phyloP scores from a whole-genome alignment of 2,797 vertebrate species.

The Craterocephalus amniculus region DNA sequence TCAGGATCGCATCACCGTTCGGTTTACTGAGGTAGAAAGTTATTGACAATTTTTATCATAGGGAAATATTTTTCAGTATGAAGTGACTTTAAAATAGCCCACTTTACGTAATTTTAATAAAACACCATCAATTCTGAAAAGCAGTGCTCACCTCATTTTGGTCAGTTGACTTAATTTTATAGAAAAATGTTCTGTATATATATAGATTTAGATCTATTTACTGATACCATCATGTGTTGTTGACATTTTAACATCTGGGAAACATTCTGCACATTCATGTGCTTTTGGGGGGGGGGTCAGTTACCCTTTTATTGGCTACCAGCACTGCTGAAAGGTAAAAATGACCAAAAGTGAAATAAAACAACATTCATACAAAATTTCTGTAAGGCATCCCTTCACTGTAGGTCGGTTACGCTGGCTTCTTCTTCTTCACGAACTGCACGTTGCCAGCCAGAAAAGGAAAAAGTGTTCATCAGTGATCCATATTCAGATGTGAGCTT shows the following conservation, averaged over 20 bases:
- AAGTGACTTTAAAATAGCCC: background rate
- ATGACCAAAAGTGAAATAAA: conserved; percentile 52
- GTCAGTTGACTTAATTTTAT: background rate
- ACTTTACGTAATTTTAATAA: background rate
- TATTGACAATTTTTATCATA: conserved; percentile 15
- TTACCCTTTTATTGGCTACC: conserved; percentile 53
- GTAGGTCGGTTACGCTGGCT: conserved; percentile 39
- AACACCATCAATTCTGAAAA: background rate
- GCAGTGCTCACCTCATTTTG: background rate
- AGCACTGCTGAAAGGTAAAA: conserved; percentile 49
- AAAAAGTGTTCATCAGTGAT: conserved; percentile 40
- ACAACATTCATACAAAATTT: conserved; percentile 70
- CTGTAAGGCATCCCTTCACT: conserved; percentile 80
- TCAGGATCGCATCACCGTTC: conserved; percentile 44
- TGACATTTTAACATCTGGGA: conserved; percentile 34
- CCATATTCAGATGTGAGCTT: conserved; percentile 24
- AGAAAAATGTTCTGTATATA: background rate
- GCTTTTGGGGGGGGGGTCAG: conserved; percentile 45
- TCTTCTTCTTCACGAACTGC: conserved; percentile 41
- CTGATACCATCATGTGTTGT: conserved; percentile 19
- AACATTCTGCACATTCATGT: conserved; percentile 50
- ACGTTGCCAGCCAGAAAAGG: conserved; percentile 34
- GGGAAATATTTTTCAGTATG: background rate
- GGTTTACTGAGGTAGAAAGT: conserved; percentile 59
- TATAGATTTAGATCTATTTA: conserved; percentile 2